Evolutionary conservation across 2,113 vertebrate species (phyloP), one percentile per base, ranked within the genome.

Genomic region (Charina bottae): DNA sequence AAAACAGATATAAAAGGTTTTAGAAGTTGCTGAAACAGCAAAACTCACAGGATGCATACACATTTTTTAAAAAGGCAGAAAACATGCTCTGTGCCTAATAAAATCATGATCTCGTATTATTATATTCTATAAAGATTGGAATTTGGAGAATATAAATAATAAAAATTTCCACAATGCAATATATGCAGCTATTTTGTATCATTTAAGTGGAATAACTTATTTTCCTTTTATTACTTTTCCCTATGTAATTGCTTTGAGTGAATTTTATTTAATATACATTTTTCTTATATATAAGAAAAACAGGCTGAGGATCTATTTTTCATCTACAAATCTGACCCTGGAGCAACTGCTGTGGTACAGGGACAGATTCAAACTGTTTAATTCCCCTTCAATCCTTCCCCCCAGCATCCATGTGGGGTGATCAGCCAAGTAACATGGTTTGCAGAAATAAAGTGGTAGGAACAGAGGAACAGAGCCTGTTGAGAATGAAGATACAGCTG

Each of bases 141-240:
- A 86, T 53, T 86, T 64, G 33, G n/a, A 83, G 2, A 37, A 46
- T 83, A 90, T 90, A 90, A 68, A 86, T 33, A 68, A 91, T 54
- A 86, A 26, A 85, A 83, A 33, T 42, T 54, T 17, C 37, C 58
- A 24, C 90, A 54, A 83, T 83, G 19, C 54, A 78, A 33, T 90
- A 64, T 85, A 37, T 91, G 42, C 46, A 55, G 84, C 49, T 64
- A 19, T 55, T 86, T 64, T 49, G 49, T 64, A n/a, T 64, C 58
- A 91, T 4, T 64, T 62, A 86, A 86, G n/a, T 60, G 7, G 58
- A 91, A 64, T 91, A 54, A 62, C 21, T 64, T 62, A 89, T 19
- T 89, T 53, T 56, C 37, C 15, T 8, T 90, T 83, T 91, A 68
- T 68, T 86, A 86, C 54, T 68, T 49, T 68, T 64, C n/a, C 42